Evolutionary conservation across 2,888 invertebrate species (phyloP).

Genomic region (Drosophila nigricruria): DNA sequence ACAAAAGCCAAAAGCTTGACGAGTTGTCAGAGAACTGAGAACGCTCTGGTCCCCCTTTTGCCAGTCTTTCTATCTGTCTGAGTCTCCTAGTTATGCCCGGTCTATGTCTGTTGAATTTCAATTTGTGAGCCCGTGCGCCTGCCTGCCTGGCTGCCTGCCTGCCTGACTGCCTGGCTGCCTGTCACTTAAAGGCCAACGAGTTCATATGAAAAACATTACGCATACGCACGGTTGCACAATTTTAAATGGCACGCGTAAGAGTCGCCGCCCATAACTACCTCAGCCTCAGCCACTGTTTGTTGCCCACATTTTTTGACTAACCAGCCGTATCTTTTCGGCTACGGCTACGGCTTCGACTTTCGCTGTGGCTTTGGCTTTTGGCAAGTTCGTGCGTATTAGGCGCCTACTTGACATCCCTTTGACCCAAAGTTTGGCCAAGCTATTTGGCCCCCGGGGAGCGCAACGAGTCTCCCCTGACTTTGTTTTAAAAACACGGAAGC

Average conservation of each 20-base stretch:
- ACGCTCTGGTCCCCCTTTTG: slow-evolving; percentile 10
- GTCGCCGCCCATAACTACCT: slow-evolving; percentile 32
- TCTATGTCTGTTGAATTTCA: slow-evolving; percentile 74
- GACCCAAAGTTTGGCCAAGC: slow-evolving; percentile 64
- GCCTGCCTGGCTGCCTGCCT: slow-evolving; percentile 51
- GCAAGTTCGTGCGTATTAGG: slow-evolving; percentile 66
- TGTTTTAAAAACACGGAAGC: slow-evolving; percentile 58
- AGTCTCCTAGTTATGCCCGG: slow-evolving; percentile 48
- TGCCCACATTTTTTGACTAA: slow-evolving; percentile 66
- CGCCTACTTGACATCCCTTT: slow-evolving; percentile 73
- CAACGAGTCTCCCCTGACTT: slow-evolving; percentile 44
- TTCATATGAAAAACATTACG: slow-evolving; percentile 80
- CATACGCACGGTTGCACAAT: slow-evolving; percentile 81
- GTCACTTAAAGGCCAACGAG: slow-evolving; percentile 62
- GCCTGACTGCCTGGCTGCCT: slow-evolving; percentile 10
- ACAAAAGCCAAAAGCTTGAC: slow-evolving; percentile 60
- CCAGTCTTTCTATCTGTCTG: slow-evolving; percentile 43
- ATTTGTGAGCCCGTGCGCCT: slow-evolving; percentile 49
- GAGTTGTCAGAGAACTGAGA: slow-evolving; percentile 31
- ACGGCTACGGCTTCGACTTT: slow-evolving; percentile 40
- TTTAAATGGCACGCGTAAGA: slow-evolving; percentile 78
- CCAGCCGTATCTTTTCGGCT: slow-evolving; percentile 67
- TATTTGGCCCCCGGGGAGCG: slow-evolving; percentile 43
- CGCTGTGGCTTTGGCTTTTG: slow-evolving; percentile 41
- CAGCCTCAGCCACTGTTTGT: slow-evolving; percentile 4